Base-by-base conservation (phyloP, 2,113 vertebrate genomes). In the Reinhardtius hippoglossoides region DNA sequence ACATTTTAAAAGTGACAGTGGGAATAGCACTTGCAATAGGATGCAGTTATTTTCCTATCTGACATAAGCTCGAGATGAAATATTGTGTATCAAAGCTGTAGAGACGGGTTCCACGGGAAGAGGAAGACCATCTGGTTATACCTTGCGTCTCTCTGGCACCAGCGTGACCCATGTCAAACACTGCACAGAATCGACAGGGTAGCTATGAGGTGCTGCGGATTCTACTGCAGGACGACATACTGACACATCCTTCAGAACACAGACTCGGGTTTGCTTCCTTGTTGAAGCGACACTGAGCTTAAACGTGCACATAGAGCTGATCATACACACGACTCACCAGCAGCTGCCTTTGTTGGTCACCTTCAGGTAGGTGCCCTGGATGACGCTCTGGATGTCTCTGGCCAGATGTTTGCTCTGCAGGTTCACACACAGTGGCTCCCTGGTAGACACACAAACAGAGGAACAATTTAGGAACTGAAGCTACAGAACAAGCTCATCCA, bases 321-420 rank as follows among this genome's bases (percentile, higher is more conserved):
- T 48, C 16, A 5, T 2, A 13, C 52, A 55, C 6, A 2, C 16
- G 15, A 14, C 95, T 94, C 92, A 98, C 97, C 96, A 96, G 92
- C 96, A 97, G 79, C 93, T 91, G 20, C 97, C 96, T 81, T 94
- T 97, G 87, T 95, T 97, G 80, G 72, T 94, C 44, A 97, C 56
- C 3, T 87, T 92, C 26, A 97, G 69, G 0, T 1, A 81, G 31
- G 96, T 95, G 67, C 96, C 96, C 67, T 95, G 95, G 83, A 97
- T 81, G 6, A 93, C n/a, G 7, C 87, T 93, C 40, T 94, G 83
- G 40, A 97, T 46, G 50, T 95, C 92, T 76, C 91, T 87, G 64
- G 93, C 95, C 75, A 97, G 89, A 62, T 95, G n/a, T 71, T 88
- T 96, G 57, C 93, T 92, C 87, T 90, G 89, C 84, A 97, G 74